These are phyloP conservation scores for Phymorhynchus buccinoides DNA, from an alignment of 1,140 invertebrate species.

Conservation along the genomic window DNA sequence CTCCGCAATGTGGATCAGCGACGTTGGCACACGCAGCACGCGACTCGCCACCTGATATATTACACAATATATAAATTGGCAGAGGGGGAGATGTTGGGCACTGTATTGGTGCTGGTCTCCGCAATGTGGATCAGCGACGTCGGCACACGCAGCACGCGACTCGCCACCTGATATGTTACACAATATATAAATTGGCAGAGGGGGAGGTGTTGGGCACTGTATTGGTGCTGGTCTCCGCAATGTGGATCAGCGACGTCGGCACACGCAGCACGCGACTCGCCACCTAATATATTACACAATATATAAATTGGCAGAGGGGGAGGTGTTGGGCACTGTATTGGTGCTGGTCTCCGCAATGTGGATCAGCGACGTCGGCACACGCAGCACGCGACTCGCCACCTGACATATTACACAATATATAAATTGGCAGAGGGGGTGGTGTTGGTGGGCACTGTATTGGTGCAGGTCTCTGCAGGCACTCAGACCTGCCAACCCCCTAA, in stretches of 20 bases:
- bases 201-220: constrained; percentile 95
- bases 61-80: too few species aligned
- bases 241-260: constrained; percentile 85
- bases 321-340: constrained; percentile 95
- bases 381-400: constrained; percentile 78
- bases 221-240: constrained; percentile 90
- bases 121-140: constrained; percentile 86
- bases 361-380: constrained; percentile 84
- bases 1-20: constrained; percentile 89
- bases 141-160: constrained; percentile 81
- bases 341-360: constrained; percentile 91
- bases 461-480: constrained; percentile 88
- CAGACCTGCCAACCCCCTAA: too few species aligned
- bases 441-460: constrained; percentile 96
- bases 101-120: constrained; percentile 93
- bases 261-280: constrained; percentile 80
- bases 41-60: constrained; percentile 76
- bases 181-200: too few species aligned
- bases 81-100: constrained; percentile 93
- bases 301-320: constrained; percentile 91
- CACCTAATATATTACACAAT: too few species aligned
- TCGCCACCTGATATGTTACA: constrained; percentile 75
- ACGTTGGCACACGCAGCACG: constrained; percentile 81
- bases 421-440: constrained; percentile 92
- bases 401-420: too few species aligned